These are phyloP conservation scores for Muscidifurax raptorellus DNA, from an alignment of 1,140 invertebrate genomes.

Conservation along the genomic window DNA sequence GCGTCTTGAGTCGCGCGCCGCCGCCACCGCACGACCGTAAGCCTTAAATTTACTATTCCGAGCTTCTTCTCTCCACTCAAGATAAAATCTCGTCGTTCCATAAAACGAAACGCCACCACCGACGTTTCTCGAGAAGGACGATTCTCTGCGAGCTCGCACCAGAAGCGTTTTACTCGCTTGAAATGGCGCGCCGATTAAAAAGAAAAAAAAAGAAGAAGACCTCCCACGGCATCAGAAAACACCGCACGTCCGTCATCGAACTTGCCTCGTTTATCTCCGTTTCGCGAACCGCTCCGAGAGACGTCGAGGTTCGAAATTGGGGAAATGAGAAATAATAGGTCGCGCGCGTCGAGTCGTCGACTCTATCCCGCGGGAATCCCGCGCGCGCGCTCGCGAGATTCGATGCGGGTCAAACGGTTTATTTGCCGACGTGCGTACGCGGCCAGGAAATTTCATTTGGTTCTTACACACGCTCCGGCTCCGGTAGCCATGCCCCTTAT, in stretches of 20 bases:
- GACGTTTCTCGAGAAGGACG: neutral
- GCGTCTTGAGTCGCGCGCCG: slow-evolving; percentile 9
- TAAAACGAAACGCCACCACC: neutral
- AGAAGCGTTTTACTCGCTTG: neutral
- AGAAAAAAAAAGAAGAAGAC: neutral
- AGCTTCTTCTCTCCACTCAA: neutral
- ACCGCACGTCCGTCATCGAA: neutral
- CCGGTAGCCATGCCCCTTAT: too few species aligned
- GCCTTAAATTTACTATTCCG: slow-evolving; percentile 32
- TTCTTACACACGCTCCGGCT: neutral
- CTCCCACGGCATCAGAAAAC: neutral
- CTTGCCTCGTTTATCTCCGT: neutral
- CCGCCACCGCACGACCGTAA: neutral
- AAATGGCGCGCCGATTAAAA: neutral
- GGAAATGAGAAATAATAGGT: slow-evolving; percentile 49
- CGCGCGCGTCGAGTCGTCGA: neutral
- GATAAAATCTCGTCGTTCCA: slow-evolving; percentile 19
- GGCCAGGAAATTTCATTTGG: slow-evolving; percentile 41
- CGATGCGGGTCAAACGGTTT: slow-evolving; percentile 19
- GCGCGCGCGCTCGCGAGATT: neutral
- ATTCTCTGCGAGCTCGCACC: neutral
- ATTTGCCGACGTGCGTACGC: neutral
- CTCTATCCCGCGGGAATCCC: neutral
- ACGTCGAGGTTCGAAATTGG: slow-evolving; percentile 16
- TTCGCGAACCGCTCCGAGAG: neutral